These are phyloP conservation scores for Trissoscelio sp. DNA, from an alignment of 2,888 invertebrate genomes.

Conservation along the genomic window DNA sequence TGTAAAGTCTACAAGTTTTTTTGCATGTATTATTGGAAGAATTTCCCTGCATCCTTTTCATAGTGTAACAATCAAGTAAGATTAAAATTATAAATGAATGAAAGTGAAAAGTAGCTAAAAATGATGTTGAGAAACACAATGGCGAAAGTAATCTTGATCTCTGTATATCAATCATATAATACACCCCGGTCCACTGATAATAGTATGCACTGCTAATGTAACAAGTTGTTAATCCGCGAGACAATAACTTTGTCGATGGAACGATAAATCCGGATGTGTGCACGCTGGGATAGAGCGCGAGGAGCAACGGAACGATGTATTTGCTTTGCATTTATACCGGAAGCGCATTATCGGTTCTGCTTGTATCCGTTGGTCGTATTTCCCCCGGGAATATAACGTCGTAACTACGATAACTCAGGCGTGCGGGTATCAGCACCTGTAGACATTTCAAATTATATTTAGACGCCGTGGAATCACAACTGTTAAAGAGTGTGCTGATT, in stretches of 20 bases:
- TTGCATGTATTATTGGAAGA: no score
- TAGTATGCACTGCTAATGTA: constrained; percentile 65
- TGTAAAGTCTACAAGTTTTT: no score
- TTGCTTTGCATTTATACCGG: constrained; percentile 73
- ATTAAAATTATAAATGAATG: no score
- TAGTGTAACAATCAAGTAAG: no score
- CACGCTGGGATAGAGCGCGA: constrained; percentile 49
- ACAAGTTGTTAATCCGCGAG: constrained; percentile 74
- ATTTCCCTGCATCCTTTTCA: no score
- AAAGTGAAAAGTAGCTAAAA: no score
- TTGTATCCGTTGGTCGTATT: constrained; percentile 73
- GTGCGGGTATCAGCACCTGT: constrained; percentile 48
- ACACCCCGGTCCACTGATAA: constrained; percentile 54
- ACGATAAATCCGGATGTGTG: constrained; percentile 71
- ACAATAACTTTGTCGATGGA: constrained; percentile 74
- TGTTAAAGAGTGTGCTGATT: constrained; percentile 17
- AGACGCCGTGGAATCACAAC: constrained; percentile 32
- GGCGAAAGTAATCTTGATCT: constrained; percentile 32
- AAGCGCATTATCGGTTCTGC: constrained; percentile 76
- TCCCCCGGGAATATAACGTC: constrained; percentile 74
- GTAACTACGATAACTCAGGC: constrained; percentile 75
- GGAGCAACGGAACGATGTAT: constrained; percentile 67
- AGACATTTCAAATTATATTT: constrained; percentile 64
- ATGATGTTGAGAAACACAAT: no score
- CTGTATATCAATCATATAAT: constrained; percentile 59